Evolutionary conservation across 1,140 invertebrate genomes (phyloP), one percentile per base, ranked within the genome.

Genomic region (Macrobrachium rosenbergii): DNA sequence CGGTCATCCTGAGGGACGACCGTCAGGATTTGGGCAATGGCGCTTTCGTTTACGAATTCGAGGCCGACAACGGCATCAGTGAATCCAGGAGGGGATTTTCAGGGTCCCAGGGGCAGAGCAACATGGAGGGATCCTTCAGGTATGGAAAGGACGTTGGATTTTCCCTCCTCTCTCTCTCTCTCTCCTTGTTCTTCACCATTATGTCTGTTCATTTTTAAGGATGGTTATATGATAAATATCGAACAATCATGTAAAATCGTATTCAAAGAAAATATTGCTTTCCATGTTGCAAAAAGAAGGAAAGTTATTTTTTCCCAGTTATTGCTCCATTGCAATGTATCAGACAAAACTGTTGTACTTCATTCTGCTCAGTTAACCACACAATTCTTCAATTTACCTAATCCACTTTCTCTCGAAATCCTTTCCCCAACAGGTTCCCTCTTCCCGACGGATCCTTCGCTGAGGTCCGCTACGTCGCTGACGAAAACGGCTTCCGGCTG

Each of bases 121-220:
- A 86, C 76, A 80, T 86, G 62, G 63, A 80, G 64, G 83, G 83
- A 19, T 28, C 11, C 45, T 86, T 28, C 83, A 86, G 83, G 83
- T 86, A 58, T 21, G 45, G 23, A 12, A 23, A 72, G 11, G 37
- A 72, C 5, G n/a, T n/a, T 21, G 37, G 2, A 8, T 12, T 52
- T 5, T 8, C 52, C 6, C 52, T 52, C 52, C 52, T 52, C 52
- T 52, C 52, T 52, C 52, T 52, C 52, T 52, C 52, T 52, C 52
- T 52, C 52, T 52, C 2, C 6, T 5, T 52, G n/a, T 5, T 52
- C 52, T 52, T 72, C 7, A 37, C 10, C 16, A 7, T 28, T 72
- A 37, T 12, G 17, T n/a, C n/a, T n/a, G n/a, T n/a, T n/a, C n/a
- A n/a, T n/a, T n/a, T n/a, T n/a, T n/a, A n/a, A n/a, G n/a, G n/a